phyloP scores from a whole-genome alignment of 2,888 invertebrate genomes.

The Metalampra italica region DNA sequence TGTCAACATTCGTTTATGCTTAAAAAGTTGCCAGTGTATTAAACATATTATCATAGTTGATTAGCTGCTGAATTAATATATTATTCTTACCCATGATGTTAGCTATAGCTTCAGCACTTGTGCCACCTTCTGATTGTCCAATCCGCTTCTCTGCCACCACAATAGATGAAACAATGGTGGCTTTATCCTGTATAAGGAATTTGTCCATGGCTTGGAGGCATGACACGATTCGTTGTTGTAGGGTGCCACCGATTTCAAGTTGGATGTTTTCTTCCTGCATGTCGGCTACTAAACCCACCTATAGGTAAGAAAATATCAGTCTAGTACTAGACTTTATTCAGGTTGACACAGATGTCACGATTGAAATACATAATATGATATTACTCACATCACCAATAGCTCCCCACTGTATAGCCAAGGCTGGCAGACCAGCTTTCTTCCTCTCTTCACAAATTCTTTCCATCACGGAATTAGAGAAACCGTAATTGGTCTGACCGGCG shows the following conservation, averaged over 20 bases:
- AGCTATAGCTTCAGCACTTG: constrained; percentile 81
- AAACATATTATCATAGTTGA: too few species aligned
- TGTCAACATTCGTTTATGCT: not conserved
- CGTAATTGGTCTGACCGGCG: constrained; percentile 94
- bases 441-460: constrained; percentile 91
- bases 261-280: constrained; percentile 80
- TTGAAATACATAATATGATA: too few species aligned
- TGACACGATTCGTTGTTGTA: constrained; percentile 86
- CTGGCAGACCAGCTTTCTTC: constrained; percentile 83
- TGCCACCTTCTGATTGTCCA: constrained; percentile 66
- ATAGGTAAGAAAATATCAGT: constrained; percentile 79
- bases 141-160: constrained; percentile 86
- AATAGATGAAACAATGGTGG: constrained; percentile 84
- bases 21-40: too few species aligned
- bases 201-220: constrained; percentile 83
- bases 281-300: constrained; percentile 84
- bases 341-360: too few species aligned
- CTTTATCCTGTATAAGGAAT: constrained; percentile 79
- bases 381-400: constrained; percentile 92
- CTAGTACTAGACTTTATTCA: constrained; percentile 54
- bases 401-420: constrained; percentile 94
- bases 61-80: too few species aligned
- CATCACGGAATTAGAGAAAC: constrained; percentile 93
- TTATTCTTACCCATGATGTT: constrained; percentile 64
- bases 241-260: constrained; percentile 83